A percentile compares a stretch with the other conserved stretches of the same genome.
phyloP scores from a whole-genome alignment of 1,140 invertebrate genomes.

The Macrotrachela quadricornifera region DNA sequence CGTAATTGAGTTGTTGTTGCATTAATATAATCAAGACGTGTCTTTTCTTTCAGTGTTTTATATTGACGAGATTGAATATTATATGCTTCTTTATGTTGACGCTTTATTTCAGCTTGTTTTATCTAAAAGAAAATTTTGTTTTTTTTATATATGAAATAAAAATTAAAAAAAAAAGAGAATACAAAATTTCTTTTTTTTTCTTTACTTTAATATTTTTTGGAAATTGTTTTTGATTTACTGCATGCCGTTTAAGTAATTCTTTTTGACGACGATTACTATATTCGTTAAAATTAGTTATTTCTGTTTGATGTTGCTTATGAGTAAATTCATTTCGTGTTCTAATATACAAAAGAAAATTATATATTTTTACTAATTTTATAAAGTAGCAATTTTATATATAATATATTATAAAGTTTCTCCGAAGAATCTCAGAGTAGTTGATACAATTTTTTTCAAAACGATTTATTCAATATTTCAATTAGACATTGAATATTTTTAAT shows the following conservation, averaged over 20 bases:
- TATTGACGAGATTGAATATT: conserved; percentile 97
- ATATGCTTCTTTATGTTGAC: conserved; percentile 93
- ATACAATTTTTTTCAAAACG: no score
- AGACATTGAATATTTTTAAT: no score
- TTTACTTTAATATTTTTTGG: conserved; percentile 86
- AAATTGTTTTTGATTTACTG: conserved; percentile 84
- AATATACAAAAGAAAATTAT: no score
- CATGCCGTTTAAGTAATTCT: conserved; percentile 86
- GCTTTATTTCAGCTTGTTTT: conserved; percentile 93
- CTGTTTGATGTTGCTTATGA: conserved; percentile 65
- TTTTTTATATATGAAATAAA: no score
- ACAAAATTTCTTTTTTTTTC: no score
- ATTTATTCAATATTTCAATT: no score
- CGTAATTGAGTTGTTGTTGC: conserved; percentile 15
- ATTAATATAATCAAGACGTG: no score
- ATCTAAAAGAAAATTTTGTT: conserved; percentile 45
- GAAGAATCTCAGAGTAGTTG: no score
- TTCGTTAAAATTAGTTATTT: conserved; percentile 79
- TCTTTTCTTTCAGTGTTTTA: conserved; percentile 84
- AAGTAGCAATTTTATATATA: no score
- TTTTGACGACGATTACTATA: conserved; percentile 78
- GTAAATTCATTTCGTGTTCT: conserved; percentile 64
- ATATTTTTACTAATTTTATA: not conserved
- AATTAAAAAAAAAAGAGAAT: no score
- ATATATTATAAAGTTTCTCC: no score